Evolutionary conservation across 2,113 vertebrate species (phyloP), one percentile per base, ranked within the genome.

Genomic region (Chaetorhynchus papuensis): DNA sequence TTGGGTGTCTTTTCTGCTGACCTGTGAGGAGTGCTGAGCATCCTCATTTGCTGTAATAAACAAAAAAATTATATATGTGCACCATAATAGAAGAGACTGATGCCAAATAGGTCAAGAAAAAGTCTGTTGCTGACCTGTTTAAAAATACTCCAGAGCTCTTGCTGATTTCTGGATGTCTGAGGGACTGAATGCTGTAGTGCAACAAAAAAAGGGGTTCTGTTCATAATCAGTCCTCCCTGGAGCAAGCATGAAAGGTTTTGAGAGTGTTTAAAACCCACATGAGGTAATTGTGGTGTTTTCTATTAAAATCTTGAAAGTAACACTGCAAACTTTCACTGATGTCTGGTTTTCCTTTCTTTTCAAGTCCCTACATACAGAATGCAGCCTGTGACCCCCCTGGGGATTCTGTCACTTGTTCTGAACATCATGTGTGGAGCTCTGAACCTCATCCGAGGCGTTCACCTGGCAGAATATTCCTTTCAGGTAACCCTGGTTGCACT

Each of bases 351-450:
- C 10, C 11, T 50, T 30, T 69, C n/a, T 71, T 71, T 47, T 83
- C 10, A 85, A 99, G 99, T 96, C 71, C 98, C 98, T 45, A 98
- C 93, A 66, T 97, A 98, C 91, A 98, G 99, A 90, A 98, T 99
- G 95, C 98, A 99, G 82, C 99, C 98, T 3, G 98, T 99, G 95
- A 98, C 98, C 5, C 96, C 98, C 1, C 91, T 99, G 54, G 99
- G 99, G 9, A 98, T 99, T 90, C 98, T 99, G 24, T 99, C 99
- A 1, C 98, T 99, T 7, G 96, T 99, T 50, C 98, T 99, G 64
- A 99, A 99, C 97, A 99, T 99, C 97, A 98, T 99, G 99, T 99
- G 99, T 76, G 98, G 98, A 7, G 98, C 99, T 42, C 96, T 99
- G 95, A 99, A 99, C 86, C 98, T 99, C 74, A 99, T 99, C 84